Base-by-base conservation (phyloP, 2,797 vertebrate species). In the Martes flavigula region DNA sequence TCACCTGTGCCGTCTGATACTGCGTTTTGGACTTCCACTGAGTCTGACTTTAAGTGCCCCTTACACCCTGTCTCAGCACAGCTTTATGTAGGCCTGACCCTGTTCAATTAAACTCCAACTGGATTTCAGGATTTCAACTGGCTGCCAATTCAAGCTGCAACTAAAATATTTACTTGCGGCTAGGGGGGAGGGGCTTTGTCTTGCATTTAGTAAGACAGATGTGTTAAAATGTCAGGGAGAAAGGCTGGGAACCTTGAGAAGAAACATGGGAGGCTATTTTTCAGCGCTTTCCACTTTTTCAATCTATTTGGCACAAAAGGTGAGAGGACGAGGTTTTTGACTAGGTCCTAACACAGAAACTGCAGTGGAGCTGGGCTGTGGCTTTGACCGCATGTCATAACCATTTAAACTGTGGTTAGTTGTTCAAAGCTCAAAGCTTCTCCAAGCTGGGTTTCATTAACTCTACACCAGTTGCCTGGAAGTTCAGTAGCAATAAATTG, bases 371-470 rank as follows among this genome's bases (percentile, higher is more conserved):
- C 97, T 46, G 51, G 91, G 92, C 86, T 97, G 97, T 93, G 97
- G 97, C 97, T 98, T 96, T 97, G 97, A 97, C 98, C 97, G 60
- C 97, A 97, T 97, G 98, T 97, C 98, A 97, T 98, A 98, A 98
- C 98, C 97, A 97, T 98, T 98, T 98, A 98, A 97, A 97, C 97
- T 98, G 98, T 96, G 98, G 98, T 98, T 98, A 90, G 95, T 96
- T 94, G 97, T 95, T 98, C 94, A 96, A 97, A 98, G 98, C 92
- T 97, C 96, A 97, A 97, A 96, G 97, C 97, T 97, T 95, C 96
- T 92, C 98, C 97, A 98, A 98, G 98, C 98, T 98, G 98, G 96
- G 97, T 97, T 98, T 98, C 98, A 98, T 98, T 98, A 98, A 97
- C 98, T 97, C 98, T 97, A 97, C 97, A 97, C 97, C 97, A 94